phyloP scores from a whole-genome alignment of 1,140 invertebrate species.

The Tigriopus japonicus region DNA sequence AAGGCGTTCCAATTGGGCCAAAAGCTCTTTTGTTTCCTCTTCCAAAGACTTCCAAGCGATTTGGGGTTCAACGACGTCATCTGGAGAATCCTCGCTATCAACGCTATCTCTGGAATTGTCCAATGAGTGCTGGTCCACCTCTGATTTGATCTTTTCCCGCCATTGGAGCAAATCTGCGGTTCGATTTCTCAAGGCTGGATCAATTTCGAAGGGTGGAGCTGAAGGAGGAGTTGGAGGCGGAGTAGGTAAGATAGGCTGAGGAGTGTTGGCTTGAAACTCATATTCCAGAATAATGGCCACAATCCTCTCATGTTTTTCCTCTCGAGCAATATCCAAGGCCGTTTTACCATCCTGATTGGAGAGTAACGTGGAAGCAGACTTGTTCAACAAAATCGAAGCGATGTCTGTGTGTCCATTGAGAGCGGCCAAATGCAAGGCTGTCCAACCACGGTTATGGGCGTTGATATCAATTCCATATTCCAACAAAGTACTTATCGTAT shows the following conservation, averaged over 20 bases:
- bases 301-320: conserved; percentile 1
- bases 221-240: conserved; percentile 9
- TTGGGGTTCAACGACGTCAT: not conserved
- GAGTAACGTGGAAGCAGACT: not conserved
- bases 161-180: no score
- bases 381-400: conserved; percentile 10
- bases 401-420: conserved; percentile 13
- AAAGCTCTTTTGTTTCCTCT: not conserved
- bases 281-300: conserved; percentile 9
- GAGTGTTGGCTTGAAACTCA: not conserved
- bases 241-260: not conserved
- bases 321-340: conserved; percentile 8
- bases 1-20: not conserved
- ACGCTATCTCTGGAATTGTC: no score
- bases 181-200: no score
- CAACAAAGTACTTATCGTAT: conserved; percentile 8
- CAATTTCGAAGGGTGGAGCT: not conserved
- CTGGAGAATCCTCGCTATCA: no score
- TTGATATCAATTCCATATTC: conserved; percentile 14
- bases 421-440: conserved; percentile 5
- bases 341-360: conserved; percentile 4
- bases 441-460: conserved; percentile 12
- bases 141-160: no score
- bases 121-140: no score
- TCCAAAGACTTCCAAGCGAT: conserved; percentile 2